These are phyloP conservation scores for Liodrosophila aerea DNA, from an alignment of 2,888 invertebrate genomes.

Conservation along the genomic window DNA sequence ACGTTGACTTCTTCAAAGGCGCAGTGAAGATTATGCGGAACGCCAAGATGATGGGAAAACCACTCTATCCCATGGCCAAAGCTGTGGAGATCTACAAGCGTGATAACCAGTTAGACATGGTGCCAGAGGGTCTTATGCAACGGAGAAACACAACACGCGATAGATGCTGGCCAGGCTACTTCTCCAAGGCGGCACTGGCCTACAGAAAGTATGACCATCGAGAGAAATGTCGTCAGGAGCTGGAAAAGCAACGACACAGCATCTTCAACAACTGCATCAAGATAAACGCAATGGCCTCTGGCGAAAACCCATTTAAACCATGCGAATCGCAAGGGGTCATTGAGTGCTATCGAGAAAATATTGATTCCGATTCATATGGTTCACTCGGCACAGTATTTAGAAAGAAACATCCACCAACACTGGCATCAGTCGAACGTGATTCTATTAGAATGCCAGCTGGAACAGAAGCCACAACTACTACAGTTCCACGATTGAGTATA, in stretches of 20 bases:
- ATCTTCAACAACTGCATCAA: constrained; percentile 47
- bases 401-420: too few relatives aligned
- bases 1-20: constrained; percentile 77
- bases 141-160: constrained; percentile 48
- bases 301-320: constrained; percentile 36
- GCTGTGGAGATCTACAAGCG: constrained; percentile 74
- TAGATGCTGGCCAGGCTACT: constrained; percentile 60
- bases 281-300: constrained; percentile 52
- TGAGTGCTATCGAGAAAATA: constrained; percentile 25
- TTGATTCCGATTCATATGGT: neutral
- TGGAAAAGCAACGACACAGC: constrained; percentile 28
- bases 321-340: constrained; percentile 30
- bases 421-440: too few relatives aligned
- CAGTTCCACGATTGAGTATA: too few relatives aligned
- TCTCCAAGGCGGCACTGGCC: constrained; percentile 55
- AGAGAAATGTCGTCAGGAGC: constrained; percentile 43
- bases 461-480: too few relatives aligned
- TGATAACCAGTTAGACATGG: constrained; percentile 48
- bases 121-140: constrained; percentile 21
- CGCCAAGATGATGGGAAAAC: constrained; percentile 73
- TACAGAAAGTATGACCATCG: constrained; percentile 56
- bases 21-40: constrained; percentile 74
- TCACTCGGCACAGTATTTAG: too few relatives aligned
- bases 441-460: too few relatives aligned
- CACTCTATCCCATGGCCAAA: constrained; percentile 76